Conservation (phyloP, 2,797 vertebrate genomes). For the Sebastes umbrosus region DNA sequence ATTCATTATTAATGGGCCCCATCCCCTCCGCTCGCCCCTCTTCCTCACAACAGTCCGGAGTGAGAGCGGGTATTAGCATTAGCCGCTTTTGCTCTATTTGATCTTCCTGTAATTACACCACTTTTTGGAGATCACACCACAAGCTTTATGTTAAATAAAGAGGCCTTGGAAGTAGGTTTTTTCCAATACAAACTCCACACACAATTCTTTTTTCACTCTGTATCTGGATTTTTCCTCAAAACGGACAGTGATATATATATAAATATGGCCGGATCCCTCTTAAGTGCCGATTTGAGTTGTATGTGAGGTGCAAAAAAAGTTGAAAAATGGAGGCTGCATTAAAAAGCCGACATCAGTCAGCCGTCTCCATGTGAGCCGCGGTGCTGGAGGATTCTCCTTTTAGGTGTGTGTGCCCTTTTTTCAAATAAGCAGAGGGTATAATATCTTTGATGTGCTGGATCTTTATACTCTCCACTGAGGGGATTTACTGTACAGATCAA, state of each 20-base stretch:
- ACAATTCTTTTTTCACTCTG: constrained; percentile 7
- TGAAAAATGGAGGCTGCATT: not conserved
- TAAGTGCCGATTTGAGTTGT: not conserved
- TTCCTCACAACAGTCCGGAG: constrained; percentile 65
- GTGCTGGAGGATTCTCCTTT: constrained; percentile 17
- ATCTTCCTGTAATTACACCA: constrained; percentile 87
- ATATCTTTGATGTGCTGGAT: constrained; percentile 52
- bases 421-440: constrained; percentile 32
- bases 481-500: constrained; percentile 54
- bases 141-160: constrained; percentile 76
- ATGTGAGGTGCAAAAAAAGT: not conserved
- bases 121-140: constrained; percentile 78
- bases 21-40: constrained; percentile 61
- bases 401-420: constrained; percentile 24
- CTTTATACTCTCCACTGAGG: constrained; percentile 43
- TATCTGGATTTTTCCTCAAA: not conserved
- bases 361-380: not conserved
- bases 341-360: constrained; percentile 18
- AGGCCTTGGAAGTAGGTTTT: constrained; percentile 44
- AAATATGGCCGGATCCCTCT: not conserved
- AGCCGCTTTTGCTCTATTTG: constrained; percentile 83
- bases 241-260: not conserved
- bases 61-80: constrained; percentile 79
- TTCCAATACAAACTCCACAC: constrained; percentile 49
- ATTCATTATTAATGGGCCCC: constrained; percentile 92